Conservation (phyloP, 2,113 vertebrate genomes). For the Taxidea taxus region DNA sequence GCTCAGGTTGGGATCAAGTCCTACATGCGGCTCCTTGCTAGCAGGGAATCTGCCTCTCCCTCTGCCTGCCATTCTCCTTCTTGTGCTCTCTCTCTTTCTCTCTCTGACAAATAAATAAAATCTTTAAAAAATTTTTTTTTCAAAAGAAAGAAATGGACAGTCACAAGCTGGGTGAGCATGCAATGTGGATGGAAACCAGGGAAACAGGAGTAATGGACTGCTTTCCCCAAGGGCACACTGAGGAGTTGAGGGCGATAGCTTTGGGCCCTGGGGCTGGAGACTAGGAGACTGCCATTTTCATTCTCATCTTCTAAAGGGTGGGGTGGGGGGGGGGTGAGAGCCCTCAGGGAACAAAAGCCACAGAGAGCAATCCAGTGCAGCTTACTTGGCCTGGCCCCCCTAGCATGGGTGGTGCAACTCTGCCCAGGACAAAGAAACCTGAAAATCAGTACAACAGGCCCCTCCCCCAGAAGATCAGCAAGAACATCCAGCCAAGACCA, state of each 20-base stretch:
- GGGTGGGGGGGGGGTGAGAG: neutral
- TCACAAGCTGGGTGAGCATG: neutral
- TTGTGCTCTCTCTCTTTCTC: no score
- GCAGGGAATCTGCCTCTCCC: no score
- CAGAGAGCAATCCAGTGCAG: neutral
- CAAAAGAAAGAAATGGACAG: neutral
- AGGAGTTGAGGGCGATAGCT: neutral
- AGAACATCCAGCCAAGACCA: neutral
- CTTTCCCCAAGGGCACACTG: neutral
- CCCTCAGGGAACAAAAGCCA: neutral
- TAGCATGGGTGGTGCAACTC: neutral
- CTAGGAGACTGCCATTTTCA: neutral
- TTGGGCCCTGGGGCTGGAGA: neutral
- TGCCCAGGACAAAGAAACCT: neutral
- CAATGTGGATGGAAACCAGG: neutral
- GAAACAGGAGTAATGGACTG: neutral
- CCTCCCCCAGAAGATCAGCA: neutral
- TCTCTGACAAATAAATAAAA: no score
- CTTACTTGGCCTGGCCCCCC: neutral
- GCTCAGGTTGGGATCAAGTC: no score
- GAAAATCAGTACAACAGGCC: neutral
- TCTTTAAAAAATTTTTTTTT: no score
- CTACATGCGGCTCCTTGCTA: no score
- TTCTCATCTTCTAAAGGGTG: neutral
- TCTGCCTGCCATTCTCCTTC: no score